phyloP scores from a whole-genome alignment of 2,888 invertebrate genomes.

The Synergus itoensis region DNA sequence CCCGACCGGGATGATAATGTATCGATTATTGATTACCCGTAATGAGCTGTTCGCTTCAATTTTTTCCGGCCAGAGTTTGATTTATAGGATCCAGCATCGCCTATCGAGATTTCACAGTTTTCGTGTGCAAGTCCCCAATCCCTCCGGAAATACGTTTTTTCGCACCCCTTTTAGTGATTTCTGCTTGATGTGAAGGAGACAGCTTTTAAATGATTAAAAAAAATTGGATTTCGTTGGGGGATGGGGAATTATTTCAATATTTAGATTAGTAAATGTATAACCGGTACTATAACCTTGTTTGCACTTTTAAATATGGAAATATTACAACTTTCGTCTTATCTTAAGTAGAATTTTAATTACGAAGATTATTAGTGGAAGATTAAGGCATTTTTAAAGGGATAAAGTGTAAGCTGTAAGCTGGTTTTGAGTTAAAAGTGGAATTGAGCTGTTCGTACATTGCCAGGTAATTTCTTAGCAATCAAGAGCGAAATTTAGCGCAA shows the following conservation, averaged over 20 bases:
- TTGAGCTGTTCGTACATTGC: constrained; percentile 61
- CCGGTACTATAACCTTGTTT: background rate
- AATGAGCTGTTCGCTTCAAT: constrained; percentile 64
- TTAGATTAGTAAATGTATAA: too few species aligned
- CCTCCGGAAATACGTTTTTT: constrained; percentile 40
- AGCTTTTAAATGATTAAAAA: constrained; percentile 20
- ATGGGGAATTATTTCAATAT: constrained; percentile 11
- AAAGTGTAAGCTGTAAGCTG: background rate
- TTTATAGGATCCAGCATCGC: constrained; percentile 42
- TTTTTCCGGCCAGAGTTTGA: constrained; percentile 45
- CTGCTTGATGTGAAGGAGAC: background rate
- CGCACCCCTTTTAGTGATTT: background rate
- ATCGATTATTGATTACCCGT: constrained; percentile 74
- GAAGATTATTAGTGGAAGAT: background rate
- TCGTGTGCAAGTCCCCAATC: constrained; percentile 41
- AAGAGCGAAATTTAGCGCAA: constrained; percentile 63
- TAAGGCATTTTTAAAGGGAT: background rate
- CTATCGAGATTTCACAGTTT: constrained; percentile 44
- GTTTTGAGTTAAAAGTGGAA: background rate
- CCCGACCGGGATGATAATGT: constrained; percentile 63
- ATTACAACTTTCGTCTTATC: background rate
- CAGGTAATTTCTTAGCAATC: constrained; percentile 75
- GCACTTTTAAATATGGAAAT: background rate
- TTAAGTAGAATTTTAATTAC: background rate
- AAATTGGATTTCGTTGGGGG: background rate